Base-by-base conservation (phyloP, 1,140 invertebrate species). In the Trichonephila inaurata region DNA sequence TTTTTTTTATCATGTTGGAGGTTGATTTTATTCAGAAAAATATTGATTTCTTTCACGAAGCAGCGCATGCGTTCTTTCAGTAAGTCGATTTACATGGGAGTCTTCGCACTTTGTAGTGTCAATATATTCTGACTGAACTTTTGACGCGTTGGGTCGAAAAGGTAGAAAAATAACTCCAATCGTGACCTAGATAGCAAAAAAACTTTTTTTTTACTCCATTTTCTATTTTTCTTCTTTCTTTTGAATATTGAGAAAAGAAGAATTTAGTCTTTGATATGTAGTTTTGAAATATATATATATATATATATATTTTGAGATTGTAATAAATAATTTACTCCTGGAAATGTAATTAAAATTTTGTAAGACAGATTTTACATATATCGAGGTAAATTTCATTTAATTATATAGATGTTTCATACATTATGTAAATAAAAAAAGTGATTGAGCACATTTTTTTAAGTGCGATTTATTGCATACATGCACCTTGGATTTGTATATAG, bases 171-270 rank as follows among this genome's bases (percentile, higher is more conserved):
- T 58, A 72, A 89, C 40, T 89, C 40, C 44, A 44, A 33, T 44
- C 64, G 64, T 89, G 88, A 89, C 88, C 88, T 72, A 89, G 88
- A 89, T 89, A 89, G 28, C n/a, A 28, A 89, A 72, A 60, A 51
- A 66, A 28, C 12, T 77, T 14, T 61, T 60, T 33, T 14, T 12
- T 12, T 51, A 40, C 51, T 12, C 0, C 5, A 10, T 12, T 24
- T 28, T n/a, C 24, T 8, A 12, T 21, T 12, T 21, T 10, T 51
- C 21, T 44, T 8, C 60, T 24, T 24, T 89, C n/a, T 60, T 19
- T 72, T 33, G 66, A 77, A 21, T 61, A 61, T 21, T 14, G 85
- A 61, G 24, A 64, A 62, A 33, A 40, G 60, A 64, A 33, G 24
- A 77, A 40, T 33, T 77, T 28, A 16, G 28, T 5, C 0, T 33